Base-by-base conservation (phyloP, 1,140 invertebrate genomes). In the Drosophila bocki region DNA sequence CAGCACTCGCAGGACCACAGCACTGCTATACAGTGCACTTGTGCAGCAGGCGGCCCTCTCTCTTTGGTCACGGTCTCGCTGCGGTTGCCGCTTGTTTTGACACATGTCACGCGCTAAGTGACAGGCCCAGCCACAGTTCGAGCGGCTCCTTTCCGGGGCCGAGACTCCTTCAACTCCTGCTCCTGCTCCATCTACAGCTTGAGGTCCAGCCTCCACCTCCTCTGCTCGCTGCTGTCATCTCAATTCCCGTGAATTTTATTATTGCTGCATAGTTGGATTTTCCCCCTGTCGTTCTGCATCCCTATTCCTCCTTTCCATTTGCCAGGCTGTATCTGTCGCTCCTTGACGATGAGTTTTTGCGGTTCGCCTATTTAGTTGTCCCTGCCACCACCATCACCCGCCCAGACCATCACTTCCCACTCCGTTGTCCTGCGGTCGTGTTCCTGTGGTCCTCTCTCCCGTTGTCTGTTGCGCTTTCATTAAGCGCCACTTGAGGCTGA, bases 401-500 rank as follows among this genome's bases (percentile, higher is more conserved):
- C 15, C 63, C 45, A 15, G 48, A 41, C 54, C 39, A 63, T 50
- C 35, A n/a, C 7, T n/a, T 50, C 62, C 65, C 65, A n/a, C 39
- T 45, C 45, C 47, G 39, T 54, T 67, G 48, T 61, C 54, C 47
- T 82, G 72, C 42, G 68, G 75, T 65, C 64, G 71, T 80, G 81
- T 78, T 78, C 59, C 76, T 84, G 62, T 59, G 59, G 61, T 76
- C 74, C 72, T 50, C 72, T 50, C 72, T 50, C 51, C 61, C 62
- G 76, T 77, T 86, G 78, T 86, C 83, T 87, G 83, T 87, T 87
- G 84, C 84, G 84, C 80, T 87, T 88, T 88, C 84, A 87, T 87
- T 88, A 87, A 88, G 85, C 84, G 77, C 63, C 83, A 88, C 83
- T 88, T 82, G 84, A 80, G 77, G 82, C 79, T 80, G 84, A 53